Base-by-base conservation (phyloP, 2,888 invertebrate genomes). In the Syrphus vitripennis region DNA sequence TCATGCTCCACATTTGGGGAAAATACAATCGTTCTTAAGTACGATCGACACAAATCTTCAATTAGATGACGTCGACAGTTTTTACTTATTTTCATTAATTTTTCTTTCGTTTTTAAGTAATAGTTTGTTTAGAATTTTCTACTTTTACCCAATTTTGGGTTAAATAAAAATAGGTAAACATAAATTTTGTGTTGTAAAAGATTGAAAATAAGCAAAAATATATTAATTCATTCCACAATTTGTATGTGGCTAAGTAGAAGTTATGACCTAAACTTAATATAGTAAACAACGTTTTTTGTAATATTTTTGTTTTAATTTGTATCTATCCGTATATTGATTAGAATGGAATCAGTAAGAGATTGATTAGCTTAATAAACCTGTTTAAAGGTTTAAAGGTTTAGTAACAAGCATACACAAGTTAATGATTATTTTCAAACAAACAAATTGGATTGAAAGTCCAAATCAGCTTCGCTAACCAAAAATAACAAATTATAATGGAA, bases 1-100 rank as follows among this genome's bases (percentile, higher is more conserved):
- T 99, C 93, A 98, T 99, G 98, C 95, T 99, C 88, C 99, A 99
- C 94, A 99, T 99, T 92, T 99, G 99, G 99, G 99, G 99, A 92
- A 99, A 99, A 95, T 98, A 98, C 93, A 98, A 97, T 88, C 95
- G 98, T 91, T 96, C 97, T 90, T 96, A 95, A 91, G 83, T 57
- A 12, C 24, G 61, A 21, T n/a, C 34, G 53, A 67, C 2, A 63
- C 1, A 7, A n/a, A n/a, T 50, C 67, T 26, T 53, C n/a, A 53
- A 31, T 48, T 70, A 71, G 86, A 59, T 81, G 81, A 84, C 84
- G 83, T 81, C 71, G 72, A 72, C 84, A 67, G 42, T 50, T 69
- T 59, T 57, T 42, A n/a, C 57, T 80, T 70, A 50, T 75, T 57
- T 79, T 74, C 59, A 40, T 63, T 71, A 14, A 67, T 71, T 71